Conservation (phyloP, 2,113 vertebrate species). For the Hypanus sabinus region DNA sequence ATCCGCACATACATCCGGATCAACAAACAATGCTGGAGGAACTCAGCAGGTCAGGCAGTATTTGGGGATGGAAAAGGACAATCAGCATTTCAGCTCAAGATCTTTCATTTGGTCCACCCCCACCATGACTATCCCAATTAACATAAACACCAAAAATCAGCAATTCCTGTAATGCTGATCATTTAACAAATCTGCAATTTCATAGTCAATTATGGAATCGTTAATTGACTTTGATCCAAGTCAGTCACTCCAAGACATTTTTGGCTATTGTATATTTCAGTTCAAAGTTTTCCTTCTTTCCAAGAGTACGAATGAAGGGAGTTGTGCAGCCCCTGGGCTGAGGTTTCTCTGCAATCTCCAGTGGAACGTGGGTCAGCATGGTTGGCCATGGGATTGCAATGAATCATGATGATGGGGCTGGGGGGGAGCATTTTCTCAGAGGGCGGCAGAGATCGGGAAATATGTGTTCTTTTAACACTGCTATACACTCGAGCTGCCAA, state of each 20-base stretch:
- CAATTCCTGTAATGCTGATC: background rate
- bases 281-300: too few species aligned
- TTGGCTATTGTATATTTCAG: background rate
- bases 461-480: constrained; percentile 68
- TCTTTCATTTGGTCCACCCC: too few species aligned
- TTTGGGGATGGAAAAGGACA: too few species aligned
- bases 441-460: constrained; percentile 64
- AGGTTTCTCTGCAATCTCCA: background rate
- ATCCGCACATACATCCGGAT: too few species aligned
- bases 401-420: background rate
- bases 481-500: constrained; percentile 54
- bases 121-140: too few species aligned
- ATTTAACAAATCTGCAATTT: background rate
- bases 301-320: background rate
- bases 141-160: background rate
- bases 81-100: too few species aligned
- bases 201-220: background rate
- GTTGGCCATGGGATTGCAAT: background rate
- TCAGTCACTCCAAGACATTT: background rate
- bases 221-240: background rate
- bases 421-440: constrained; percentile 41
- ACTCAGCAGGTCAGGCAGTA: too few species aligned
- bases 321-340: background rate
- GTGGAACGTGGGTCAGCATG: background rate
- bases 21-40: too few species aligned